phyloP scores from a whole-genome alignment of 2,113 vertebrate species.

The Dolichotis patagonum region DNA sequence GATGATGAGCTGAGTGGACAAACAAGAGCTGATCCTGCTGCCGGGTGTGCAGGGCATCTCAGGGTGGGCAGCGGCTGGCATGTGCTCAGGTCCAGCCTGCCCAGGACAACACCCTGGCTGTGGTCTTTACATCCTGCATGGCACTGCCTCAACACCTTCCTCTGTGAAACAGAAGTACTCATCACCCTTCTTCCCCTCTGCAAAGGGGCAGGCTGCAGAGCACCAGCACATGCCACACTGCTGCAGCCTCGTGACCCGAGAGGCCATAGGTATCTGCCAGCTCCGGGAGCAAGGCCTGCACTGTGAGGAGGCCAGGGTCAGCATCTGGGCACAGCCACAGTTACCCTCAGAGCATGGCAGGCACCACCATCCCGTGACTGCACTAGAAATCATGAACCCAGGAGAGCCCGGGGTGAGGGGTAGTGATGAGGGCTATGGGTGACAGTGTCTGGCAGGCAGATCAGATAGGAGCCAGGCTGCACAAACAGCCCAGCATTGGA shows the following conservation, averaged over 20 bases:
- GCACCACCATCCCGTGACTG: rapidly evolving
- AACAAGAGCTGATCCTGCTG: not conserved
- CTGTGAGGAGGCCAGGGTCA: not conserved
- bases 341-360: not conserved
- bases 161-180: not conserved
- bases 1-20: not conserved
- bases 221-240: not conserved
- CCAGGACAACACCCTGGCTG: too few species aligned
- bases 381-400: not conserved
- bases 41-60: not conserved
- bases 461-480: not conserved
- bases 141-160: not conserved
- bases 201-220: not conserved
- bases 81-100: not conserved
- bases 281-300: not conserved
- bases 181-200: not conserved
- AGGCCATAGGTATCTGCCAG: not conserved
- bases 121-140: not conserved
- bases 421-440: not conserved
- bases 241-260: not conserved
- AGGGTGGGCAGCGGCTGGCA: not conserved
- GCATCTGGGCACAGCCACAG: not conserved
- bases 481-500: not conserved
- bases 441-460: not conserved
- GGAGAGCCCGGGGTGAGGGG: not conserved